Percentiles rank a stretch among this genome's conserved stretches.
phyloP scores from a whole-genome alignment of 1,140 invertebrate genomes.

The Reticulitermes speratus region DNA sequence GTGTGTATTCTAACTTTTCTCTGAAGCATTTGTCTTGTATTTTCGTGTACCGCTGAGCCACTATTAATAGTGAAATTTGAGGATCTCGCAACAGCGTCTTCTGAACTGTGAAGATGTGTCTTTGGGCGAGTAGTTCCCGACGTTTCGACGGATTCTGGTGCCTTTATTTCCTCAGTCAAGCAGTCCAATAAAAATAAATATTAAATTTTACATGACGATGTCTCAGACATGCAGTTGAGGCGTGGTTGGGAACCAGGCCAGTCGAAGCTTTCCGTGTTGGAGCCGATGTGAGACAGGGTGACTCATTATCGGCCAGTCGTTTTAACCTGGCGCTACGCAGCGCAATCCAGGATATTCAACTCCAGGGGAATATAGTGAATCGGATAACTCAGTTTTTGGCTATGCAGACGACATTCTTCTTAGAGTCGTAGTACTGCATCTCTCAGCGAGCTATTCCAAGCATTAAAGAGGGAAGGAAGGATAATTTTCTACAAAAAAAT shows the following conservation, averaged over 20 bases:
- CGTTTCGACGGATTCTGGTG: too few relatives aligned
- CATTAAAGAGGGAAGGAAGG: background rate
- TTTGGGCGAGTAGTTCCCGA: too few relatives aligned
- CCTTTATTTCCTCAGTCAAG: too few relatives aligned
- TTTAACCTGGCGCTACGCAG: conserved; percentile 36
- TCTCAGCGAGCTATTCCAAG: conserved; percentile 6
- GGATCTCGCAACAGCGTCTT: too few relatives aligned
- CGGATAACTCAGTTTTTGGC: conserved; percentile 18
- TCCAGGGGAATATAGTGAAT: background rate
- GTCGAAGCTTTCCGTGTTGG: background rate
- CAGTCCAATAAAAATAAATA: too few relatives aligned
- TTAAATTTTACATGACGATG: too few relatives aligned
- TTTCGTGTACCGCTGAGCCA: too few relatives aligned
- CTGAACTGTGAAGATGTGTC: too few relatives aligned
- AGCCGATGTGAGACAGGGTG: conserved; percentile 35
- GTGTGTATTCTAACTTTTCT: too few relatives aligned
- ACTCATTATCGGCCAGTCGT: conserved; percentile 31
- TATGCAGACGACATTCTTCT: conserved; percentile 34
- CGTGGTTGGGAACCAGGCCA: too few relatives aligned
- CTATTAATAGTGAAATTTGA: too few relatives aligned
- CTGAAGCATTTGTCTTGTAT: too few relatives aligned
- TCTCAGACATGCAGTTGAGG: background rate
- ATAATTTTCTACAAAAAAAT: background rate
- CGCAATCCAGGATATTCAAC: background rate
- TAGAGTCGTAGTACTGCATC: background rate